Base-by-base conservation (phyloP, 2,113 vertebrate species). In the Ia io region DNA sequence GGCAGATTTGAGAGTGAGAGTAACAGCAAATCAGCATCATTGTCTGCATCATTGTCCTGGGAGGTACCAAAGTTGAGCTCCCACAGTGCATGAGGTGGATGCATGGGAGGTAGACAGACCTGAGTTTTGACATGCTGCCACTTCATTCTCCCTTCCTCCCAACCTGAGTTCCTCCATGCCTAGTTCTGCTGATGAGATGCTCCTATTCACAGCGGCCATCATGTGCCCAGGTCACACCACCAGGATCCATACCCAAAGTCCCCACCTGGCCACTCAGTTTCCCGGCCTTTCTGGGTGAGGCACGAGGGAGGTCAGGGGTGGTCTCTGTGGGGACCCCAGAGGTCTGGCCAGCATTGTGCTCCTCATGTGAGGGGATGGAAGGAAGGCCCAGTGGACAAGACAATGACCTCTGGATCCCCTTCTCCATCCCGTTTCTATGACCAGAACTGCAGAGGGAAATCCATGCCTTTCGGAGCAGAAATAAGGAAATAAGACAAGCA, bases 401-500 rank as follows among this genome's bases (percentile, higher is more conserved):
- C 25, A n/a, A 35, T 70, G 80, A 92, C 44, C 78, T 93, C 74
- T 77, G 40, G 18, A 95, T 40, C 8, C 73, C 53, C 10, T 73
- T 59, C 40, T 83, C 78, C 22, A 49, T 65, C 80, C 44, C 14
- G 2, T 35, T 82, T 92, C 71, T 83, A 23, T 32, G 23, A 74
- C 42, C 22, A 59, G 56, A 84, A 86, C 71, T 47, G n/a, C 63
- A 53, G 59, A 84, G 74, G 40, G 35, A 86, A 91, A 92, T 22
- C 11, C n/a, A 78, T 73, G 49, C 51, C 6, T 67, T 86, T 67
- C 63, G 85, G 84, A 84, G 71, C 95, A 86, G 85, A 94, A 90
- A 95, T 63, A 44, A 88, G 87, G 86, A 88, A 94, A 69, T 32
- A 10, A 84, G 88, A 79, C 92, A 96, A 91, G 88, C 71, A 40